Percentiles rank a stretch among this genome's conserved stretches.
Conservation (phyloP, 64 coral and sea anemone species). For the Porites australiensis region DNA sequence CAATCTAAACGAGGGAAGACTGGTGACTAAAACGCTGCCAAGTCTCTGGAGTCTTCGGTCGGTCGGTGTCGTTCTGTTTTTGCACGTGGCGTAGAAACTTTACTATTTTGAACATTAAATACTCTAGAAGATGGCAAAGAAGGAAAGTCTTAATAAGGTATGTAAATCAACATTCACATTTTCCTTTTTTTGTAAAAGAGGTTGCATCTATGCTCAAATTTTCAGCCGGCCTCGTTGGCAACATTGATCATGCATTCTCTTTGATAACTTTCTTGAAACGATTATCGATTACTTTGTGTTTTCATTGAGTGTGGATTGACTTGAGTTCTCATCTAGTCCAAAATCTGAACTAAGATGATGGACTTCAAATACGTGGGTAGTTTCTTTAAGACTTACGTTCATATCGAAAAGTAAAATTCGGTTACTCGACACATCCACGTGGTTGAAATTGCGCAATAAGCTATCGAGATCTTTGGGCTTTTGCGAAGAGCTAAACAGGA, state of each 20-base stretch:
- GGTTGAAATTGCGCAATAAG: slow-evolving; percentile 6
- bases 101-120: neutral
- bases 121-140: slow-evolving; percentile 9
- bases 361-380: too few relatives aligned
- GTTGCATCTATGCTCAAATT: too few relatives aligned
- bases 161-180: neutral
- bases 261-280: too few relatives aligned
- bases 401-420: too few relatives aligned
- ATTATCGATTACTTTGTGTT: too few relatives aligned
- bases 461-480: neutral
- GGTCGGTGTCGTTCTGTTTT: neutral
- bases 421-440: neutral
- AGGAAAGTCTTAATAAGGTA: slow-evolving; percentile 24
- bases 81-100: neutral
- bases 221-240: neutral
- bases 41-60: too few relatives aligned
- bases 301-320: too few relatives aligned
- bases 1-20: neutral
- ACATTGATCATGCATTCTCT: neutral
- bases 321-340: too few relatives aligned
- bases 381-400: too few relatives aligned
- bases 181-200: neutral
- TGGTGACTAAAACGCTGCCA: too few relatives aligned
- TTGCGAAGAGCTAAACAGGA: neutral
- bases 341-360: too few relatives aligned